Evolutionary conservation across 2,797 vertebrate species (phyloP), one percentile per base, ranked within the genome.

Genomic region (Arnoldichthys spilopterus): DNA sequence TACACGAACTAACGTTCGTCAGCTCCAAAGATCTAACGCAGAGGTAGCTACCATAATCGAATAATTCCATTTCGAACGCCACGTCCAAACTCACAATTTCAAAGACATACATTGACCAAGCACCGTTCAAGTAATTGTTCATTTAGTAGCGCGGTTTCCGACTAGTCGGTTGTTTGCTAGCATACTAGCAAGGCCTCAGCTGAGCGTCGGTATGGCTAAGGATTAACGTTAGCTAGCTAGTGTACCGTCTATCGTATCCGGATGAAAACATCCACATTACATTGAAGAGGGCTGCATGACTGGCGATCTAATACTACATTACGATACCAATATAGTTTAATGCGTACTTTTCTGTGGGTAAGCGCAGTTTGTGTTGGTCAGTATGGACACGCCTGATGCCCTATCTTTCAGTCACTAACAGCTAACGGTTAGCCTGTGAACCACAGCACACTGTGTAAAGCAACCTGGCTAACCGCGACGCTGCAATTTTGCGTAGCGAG

Each of bases 191-290:
- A 66, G 83, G 74, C 77, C 77, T 82, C 72, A 51, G 15, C 16
- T 16, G n/a, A 77, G 80, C 70, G 40, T 74, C 28, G 75, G 61
- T 49, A 16, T 53, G 34, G 45, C 28, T 37, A 24, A 56, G 64
- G 76, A 82, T 74, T 62, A 49, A 63, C 61, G 84, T 78, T 83
- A 87, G 87, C 82, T 84, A 81, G 43, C 47, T 54, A 58, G 15
- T 1, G 8, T 56, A 18, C 30, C 26, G 40, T 2, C 34, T 22
- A 15, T 15, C 43, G 11, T 40, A 6, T 5, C 47, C 47, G 28
- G 26, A 24, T 18, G 43, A 26, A 40, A 47, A 47, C 2, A 7
- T 1, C 22, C 22, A 24, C 13, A 16, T 24, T 34, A 47, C 24
- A 8, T 22, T 16, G 40, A 15, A 16, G 40, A 28, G 2, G 16